Base-by-base conservation (phyloP, 2,113 vertebrate species). In the Nettapus auritus region DNA sequence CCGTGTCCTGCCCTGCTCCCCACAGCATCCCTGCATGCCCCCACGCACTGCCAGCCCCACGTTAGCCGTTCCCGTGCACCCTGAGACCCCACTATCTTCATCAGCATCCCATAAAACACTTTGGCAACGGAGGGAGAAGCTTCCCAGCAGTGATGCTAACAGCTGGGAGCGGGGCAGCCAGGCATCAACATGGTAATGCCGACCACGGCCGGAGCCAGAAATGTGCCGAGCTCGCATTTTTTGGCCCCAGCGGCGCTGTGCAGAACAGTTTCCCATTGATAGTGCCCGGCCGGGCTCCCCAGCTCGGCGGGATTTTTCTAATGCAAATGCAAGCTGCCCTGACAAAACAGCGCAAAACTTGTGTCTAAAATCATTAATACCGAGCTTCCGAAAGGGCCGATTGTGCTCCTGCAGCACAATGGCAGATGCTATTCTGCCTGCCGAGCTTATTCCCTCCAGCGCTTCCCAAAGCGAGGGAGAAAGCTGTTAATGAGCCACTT, bases 231-330 rank as follows among this genome's bases (percentile, higher is more conserved):
- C 15, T 89, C 70, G 62, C 89, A 73, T 90, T 89, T 85, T 85
- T 82, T 90, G 84, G 93, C 91, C 89, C 76, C 36, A 5, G 81
- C 2, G 76, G 91, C n/a, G 0, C 21, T 6, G 1, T 46, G 9
- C 67, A 8, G 87, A 96, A 96, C 93, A 96, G 87, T 94, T 93
- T 91, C 89, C 94, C 88, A 90, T 93, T 97, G 95, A 94, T 0
- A 93, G 88, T 69, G 7, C 34, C 82, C 79, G 2, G 91, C 62
- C 86, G n/a, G 66, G 67, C 82, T 93, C 89, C 67, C 17, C 62
- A 46, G 86, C 94, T 83, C 55, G 75, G 80, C 67, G 6, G 0
- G 74, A 52, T 85, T 48, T 96, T 96, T 94, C 95, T 96, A 88
- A 97, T 95, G 94, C 93, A 96, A 96, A 97, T 96, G 9, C 29